Percentiles rank a stretch among this genome's conserved stretches.
Conservation (phyloP, 2,113 vertebrate species). For the Limanda limanda region DNA sequence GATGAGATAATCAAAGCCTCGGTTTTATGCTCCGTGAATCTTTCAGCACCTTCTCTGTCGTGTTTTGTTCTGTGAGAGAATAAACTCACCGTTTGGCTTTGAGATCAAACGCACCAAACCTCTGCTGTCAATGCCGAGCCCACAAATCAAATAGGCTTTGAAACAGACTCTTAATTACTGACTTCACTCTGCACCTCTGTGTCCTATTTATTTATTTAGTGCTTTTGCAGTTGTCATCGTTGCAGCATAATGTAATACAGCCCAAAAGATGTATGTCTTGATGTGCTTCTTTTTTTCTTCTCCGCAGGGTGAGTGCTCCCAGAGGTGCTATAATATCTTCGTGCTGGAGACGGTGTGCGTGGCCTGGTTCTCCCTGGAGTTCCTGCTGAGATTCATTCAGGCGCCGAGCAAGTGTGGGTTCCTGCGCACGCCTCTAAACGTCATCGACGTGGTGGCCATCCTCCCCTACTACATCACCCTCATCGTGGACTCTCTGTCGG, state of each 20-base stretch:
- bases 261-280: conserved; percentile 19
- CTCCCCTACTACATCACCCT: conserved; percentile 95
- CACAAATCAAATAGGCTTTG: conserved; percentile 20
- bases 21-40: conserved; percentile 40
- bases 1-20: conserved; percentile 39
- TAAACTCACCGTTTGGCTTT: conserved; percentile 20
- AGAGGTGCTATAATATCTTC: conserved; percentile 91
- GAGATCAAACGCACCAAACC: conserved; percentile 46
- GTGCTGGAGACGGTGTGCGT: conserved; percentile 96
- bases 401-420: conserved; percentile 93
- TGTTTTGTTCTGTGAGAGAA: conserved; percentile 32
- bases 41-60: conserved; percentile 21
- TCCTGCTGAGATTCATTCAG: conserved; percentile 94
- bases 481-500: conserved; percentile 87
- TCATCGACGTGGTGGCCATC: conserved; percentile 94
- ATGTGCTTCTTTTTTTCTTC: not conserved
- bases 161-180: conserved; percentile 14
- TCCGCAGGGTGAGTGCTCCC: conserved; percentile 92
- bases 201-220: not conserved
- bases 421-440: conserved; percentile 91
- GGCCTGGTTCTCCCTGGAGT: conserved; percentile 97
- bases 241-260: not conserved
- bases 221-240: not conserved
- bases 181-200: not conserved
- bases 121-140: conserved; percentile 6